These are phyloP conservation scores for Callionymus lyra DNA, from an alignment of 2,113 vertebrate genomes.

Conservation along the genomic window DNA sequence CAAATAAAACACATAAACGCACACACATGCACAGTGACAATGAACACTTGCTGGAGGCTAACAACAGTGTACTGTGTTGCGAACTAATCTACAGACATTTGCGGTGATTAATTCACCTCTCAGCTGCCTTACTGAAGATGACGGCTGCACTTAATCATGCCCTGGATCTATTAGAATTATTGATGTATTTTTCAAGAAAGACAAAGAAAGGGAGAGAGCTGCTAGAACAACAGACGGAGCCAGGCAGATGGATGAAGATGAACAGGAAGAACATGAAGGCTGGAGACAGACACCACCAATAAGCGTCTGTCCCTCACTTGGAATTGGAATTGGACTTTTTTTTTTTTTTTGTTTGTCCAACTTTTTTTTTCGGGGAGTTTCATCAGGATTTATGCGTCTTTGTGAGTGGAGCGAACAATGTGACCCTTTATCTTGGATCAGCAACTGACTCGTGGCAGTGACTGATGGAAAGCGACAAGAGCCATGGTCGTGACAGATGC, in stretches of 20 bases:
- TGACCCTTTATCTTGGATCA: conserved; percentile 27
- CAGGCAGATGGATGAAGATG: conserved; percentile 20
- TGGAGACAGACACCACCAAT: conserved; percentile 19
- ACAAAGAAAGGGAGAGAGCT: conserved; percentile 1
- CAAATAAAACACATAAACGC: not conserved
- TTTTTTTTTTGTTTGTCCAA: too few species aligned
- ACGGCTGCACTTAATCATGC: conserved; percentile 47
- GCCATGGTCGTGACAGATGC: too few species aligned
- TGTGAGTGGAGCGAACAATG: conserved; percentile 1
- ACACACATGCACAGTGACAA: not conserved
- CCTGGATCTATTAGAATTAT: conserved; percentile 56
- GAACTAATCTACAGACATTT: conserved; percentile 57
- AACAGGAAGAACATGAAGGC: conserved; percentile 11
- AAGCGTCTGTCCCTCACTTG: conserved; percentile 13
- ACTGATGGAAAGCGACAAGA: conserved; percentile 29
- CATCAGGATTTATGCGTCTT: too few species aligned
- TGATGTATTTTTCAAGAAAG: conserved; percentile 35
- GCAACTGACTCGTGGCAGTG: conserved; percentile 24
- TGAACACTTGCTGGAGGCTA: conserved; percentile 16
- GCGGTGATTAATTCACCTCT: conserved; percentile 54
- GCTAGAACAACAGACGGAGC: conserved; percentile 5
- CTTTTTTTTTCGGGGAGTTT: too few species aligned
- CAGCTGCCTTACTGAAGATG: conserved; percentile 36
- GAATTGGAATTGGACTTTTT: too few species aligned
- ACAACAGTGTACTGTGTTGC: conserved; percentile 12